Evolutionary conservation across 2,113 vertebrate species (phyloP).

Genomic region (Oreocharis arfaki): DNA sequence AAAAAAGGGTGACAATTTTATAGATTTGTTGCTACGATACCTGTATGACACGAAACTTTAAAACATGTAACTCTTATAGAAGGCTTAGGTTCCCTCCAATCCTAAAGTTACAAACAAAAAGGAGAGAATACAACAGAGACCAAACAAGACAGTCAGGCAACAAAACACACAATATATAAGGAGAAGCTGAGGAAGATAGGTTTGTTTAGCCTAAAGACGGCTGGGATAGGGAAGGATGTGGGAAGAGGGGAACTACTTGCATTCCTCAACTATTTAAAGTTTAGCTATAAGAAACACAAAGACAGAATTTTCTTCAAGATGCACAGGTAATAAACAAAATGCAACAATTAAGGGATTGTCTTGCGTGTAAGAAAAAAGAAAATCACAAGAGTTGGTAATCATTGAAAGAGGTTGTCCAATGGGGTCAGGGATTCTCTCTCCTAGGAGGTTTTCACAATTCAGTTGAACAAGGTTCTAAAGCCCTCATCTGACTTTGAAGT

Average conservation of each 20-base stretch:
- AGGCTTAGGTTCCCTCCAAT: background rate
- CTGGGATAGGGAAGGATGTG: background rate
- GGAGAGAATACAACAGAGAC: background rate
- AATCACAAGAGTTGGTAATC: background rate
- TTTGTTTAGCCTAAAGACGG: background rate
- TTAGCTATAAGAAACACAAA: background rate
- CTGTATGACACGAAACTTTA: background rate
- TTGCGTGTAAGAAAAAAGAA: background rate
- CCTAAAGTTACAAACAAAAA: background rate
- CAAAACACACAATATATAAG: background rate
- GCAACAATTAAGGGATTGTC: background rate
- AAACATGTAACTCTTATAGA: background rate
- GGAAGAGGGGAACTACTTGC: background rate
- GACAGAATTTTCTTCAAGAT: background rate
- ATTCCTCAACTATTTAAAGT: background rate
- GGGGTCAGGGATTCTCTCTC: background rate
- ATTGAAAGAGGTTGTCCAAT: background rate
- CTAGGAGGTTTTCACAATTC: background rate
- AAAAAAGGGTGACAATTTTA: background rate
- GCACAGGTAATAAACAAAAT: background rate
- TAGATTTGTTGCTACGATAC: background rate
- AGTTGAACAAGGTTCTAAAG: background rate
- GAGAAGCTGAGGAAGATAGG: background rate
- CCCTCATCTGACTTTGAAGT: background rate
- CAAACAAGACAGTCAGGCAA: background rate